These are phyloP conservation scores for Caenorhabditis wallacei DNA, from an alignment of 2,888 invertebrate species.

Conservation along the genomic window DNA sequence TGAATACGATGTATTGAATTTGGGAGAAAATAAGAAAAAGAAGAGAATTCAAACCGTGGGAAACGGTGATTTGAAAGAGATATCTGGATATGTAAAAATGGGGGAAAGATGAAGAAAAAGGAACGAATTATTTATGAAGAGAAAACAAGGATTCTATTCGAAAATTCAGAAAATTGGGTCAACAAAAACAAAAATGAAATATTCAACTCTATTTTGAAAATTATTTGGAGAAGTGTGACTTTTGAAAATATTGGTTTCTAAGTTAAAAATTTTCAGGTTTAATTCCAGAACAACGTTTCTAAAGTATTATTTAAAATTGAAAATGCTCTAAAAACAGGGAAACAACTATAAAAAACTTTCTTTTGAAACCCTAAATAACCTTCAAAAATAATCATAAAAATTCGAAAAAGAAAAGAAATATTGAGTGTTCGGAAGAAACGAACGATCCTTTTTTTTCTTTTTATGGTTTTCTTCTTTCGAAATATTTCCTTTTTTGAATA, in stretches of 20 bases:
- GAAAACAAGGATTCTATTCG: conserved; percentile 9
- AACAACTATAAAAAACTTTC: no score
- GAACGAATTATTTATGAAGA: conserved; percentile 33
- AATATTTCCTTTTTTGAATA: conserved; percentile 17
- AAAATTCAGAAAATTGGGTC: conserved; percentile 12
- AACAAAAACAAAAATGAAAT: conserved; percentile 46
- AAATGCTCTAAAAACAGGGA: no score
- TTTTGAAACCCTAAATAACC: no score
- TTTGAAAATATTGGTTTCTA: no score
- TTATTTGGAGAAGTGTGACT: not conserved
- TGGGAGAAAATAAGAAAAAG: not conserved
- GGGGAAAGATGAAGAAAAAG: not conserved
- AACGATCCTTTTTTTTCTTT: conserved; percentile 10
- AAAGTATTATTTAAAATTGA: no score
- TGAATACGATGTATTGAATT: not conserved
- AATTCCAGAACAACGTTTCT: no score
- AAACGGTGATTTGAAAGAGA: conserved; percentile 19
- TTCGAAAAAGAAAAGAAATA: not conserved
- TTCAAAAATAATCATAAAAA: not conserved
- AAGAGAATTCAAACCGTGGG: conserved; percentile 34
- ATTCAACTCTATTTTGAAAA: conserved; percentile 19
- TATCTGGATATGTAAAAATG: conserved; percentile 11
- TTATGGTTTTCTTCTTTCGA: conserved; percentile 20
- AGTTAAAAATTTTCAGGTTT: no score
- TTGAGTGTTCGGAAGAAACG: conserved; percentile 6